phyloP scores from a whole-genome alignment of 2,797 vertebrate species.

The Yasuhikotakia modesta region DNA sequence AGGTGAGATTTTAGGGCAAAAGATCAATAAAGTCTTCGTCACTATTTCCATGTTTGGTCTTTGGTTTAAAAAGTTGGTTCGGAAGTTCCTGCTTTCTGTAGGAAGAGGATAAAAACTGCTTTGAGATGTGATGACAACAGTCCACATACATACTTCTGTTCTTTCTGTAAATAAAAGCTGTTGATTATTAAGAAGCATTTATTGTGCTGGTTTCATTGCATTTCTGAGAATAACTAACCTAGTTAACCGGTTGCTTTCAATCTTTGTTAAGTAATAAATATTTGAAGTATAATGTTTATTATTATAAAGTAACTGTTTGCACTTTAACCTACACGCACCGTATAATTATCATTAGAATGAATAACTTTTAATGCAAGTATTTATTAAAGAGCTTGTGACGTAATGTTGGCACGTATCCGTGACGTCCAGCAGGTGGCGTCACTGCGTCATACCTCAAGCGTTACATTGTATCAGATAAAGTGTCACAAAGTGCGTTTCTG shows the following conservation, averaged over 20 bases:
- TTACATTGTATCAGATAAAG: neutral
- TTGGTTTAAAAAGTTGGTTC: slow-evolving; percentile 72
- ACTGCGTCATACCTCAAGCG: neutral
- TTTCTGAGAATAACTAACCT: neutral
- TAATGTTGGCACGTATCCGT: neutral
- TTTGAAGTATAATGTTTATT: no score
- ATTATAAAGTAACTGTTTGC: neutral
- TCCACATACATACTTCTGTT: slow-evolving; percentile 76
- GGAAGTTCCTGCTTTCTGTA: slow-evolving; percentile 76
- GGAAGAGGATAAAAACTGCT: slow-evolving; percentile 63
- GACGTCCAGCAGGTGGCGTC: slow-evolving; percentile 5
- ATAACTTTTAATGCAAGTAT: no score
- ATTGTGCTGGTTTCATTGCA: slow-evolving; percentile 35
- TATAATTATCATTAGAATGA: no score
- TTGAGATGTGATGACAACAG: slow-evolving; percentile 72
- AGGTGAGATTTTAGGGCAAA: slow-evolving; percentile 30
- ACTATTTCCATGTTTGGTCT: slow-evolving; percentile 62
- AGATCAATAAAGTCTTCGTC: slow-evolving; percentile 62
- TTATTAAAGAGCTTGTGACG: no score
- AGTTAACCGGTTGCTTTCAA: neutral
- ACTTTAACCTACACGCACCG: no score
- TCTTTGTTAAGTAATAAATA: neutral
- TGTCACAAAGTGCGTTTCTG: no score
- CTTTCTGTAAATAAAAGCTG: slow-evolving; percentile 84
- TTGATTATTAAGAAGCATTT: slow-evolving; percentile 76